phyloP scores from a whole-genome alignment of 2,797 vertebrate species.

The Bovichtus diacanthus region DNA sequence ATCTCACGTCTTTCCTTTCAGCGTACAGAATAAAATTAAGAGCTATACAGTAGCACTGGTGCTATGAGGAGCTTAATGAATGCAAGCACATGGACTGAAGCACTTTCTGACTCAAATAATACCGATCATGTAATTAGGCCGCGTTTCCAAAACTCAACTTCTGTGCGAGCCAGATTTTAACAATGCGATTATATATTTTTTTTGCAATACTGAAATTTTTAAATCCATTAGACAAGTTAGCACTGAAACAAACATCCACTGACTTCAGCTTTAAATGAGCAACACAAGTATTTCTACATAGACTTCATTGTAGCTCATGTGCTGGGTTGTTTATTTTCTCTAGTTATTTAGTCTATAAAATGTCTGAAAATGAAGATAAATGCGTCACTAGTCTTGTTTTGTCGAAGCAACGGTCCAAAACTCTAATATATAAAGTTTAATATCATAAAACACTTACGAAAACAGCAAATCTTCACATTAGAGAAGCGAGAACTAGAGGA shows the following conservation, averaged over 20 bases:
- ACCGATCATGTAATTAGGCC: slow-evolving; percentile 8
- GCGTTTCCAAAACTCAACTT: background rate
- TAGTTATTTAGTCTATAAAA: background rate
- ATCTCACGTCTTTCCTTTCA: slow-evolving; percentile 64
- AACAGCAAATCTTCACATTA: background rate
- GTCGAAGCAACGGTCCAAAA: background rate
- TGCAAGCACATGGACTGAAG: slow-evolving; percentile 1
- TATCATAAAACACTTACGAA: background rate
- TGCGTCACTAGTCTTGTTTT: background rate
- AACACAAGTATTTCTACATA: background rate
- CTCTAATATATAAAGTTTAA: background rate
- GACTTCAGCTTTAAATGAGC: background rate
- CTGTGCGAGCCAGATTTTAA: background rate
- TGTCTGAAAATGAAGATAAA: background rate
- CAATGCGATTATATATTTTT: background rate
- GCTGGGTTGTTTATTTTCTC: background rate
- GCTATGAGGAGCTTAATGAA: slow-evolving; percentile 34
- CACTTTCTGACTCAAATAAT: background rate
- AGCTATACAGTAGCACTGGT: slow-evolving; percentile 52
- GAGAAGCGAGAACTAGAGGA: background rate
- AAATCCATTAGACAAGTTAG: background rate
- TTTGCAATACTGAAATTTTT: background rate
- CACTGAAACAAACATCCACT: background rate
- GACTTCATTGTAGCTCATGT: background rate
- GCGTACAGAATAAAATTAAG: slow-evolving; percentile 51